Evolutionary conservation across 2,797 vertebrate genomes (phyloP).

Genomic region (Eulemur albifrons): DNA sequence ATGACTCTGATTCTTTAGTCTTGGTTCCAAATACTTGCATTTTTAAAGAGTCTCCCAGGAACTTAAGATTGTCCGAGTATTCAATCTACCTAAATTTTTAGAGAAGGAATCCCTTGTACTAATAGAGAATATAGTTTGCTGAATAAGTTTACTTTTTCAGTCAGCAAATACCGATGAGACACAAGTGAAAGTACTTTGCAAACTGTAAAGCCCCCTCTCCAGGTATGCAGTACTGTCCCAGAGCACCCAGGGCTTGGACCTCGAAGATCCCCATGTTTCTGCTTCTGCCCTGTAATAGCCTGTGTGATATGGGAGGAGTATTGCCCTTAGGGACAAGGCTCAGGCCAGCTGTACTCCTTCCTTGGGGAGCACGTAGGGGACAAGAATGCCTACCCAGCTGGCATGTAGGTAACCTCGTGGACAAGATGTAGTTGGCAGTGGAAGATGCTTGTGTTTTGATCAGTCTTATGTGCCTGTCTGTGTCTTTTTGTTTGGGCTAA

Average conservation of each 20-base stretch:
- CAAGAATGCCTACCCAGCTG: background rate
- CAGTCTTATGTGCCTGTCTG: background rate
- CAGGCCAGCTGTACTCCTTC: rapidly evolving
- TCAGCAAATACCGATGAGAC: background rate
- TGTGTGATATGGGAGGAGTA: rapidly evolving
- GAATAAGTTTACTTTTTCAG: background rate
- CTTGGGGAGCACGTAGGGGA: background rate
- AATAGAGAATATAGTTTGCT: background rate
- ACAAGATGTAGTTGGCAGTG: background rate
- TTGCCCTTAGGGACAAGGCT: background rate
- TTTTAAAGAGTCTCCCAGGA: background rate
- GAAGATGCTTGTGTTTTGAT: background rate
- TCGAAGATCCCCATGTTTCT: background rate
- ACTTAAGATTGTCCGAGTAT: background rate
- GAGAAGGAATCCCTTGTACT: background rate
- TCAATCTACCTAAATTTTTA: background rate
- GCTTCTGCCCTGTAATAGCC: background rate
- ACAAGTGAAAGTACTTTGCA: background rate
- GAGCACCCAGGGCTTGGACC: background rate
- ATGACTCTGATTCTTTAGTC: background rate
- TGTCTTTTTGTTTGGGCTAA: background rate
- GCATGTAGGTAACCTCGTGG: background rate
- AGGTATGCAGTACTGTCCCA: background rate
- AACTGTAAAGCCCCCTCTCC: background rate
- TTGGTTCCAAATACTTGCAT: background rate